These are phyloP conservation scores for Episyrphus balteatus DNA, from an alignment of 1,140 invertebrate genomes.

Conservation along the genomic window DNA sequence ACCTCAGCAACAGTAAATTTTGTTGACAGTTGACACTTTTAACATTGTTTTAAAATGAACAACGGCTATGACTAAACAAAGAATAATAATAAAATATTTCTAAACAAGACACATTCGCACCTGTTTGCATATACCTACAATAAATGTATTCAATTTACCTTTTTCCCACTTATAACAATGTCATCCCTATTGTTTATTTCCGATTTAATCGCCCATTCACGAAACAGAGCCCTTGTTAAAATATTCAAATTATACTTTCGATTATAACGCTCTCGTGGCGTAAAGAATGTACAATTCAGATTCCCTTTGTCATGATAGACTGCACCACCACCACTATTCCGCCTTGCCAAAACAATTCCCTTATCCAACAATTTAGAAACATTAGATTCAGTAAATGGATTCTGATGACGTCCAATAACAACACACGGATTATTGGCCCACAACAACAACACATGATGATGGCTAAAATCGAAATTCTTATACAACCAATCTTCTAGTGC, in stretches of 20 bases:
- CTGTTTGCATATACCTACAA: no score
- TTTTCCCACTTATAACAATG: slow-evolving; percentile 67
- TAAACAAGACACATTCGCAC: no score
- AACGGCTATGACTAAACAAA: no score
- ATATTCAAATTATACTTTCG: slow-evolving; percentile 75
- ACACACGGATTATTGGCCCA: slow-evolving; percentile 90
- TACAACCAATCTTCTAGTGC: slow-evolving; percentile 94
- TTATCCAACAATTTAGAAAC: slow-evolving; percentile 47
- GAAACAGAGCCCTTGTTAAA: slow-evolving; percentile 64
- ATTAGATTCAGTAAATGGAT: slow-evolving; percentile 89
- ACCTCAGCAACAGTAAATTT: no score
- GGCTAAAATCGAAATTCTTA: slow-evolving; percentile 66
- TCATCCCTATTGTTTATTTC: slow-evolving; percentile 69
- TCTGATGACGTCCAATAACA: slow-evolving; percentile 93
- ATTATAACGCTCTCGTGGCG: slow-evolving; percentile 63
- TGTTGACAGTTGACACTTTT: no score
- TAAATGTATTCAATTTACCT: slow-evolving; percentile 46
- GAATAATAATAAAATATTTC: no score
- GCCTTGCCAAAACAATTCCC: slow-evolving; percentile 62
- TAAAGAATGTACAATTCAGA: slow-evolving; percentile 86
- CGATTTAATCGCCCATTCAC: slow-evolving; percentile 65
- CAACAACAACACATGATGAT: slow-evolving; percentile 72
- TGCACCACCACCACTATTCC: slow-evolving; percentile 92
- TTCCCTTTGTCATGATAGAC: slow-evolving; percentile 94
- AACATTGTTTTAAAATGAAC: no score